Percentiles rank a stretch among this genome's conserved stretches.
Conservation (phyloP, 2,113 vertebrate genomes). For the Panthera leo region DNA sequence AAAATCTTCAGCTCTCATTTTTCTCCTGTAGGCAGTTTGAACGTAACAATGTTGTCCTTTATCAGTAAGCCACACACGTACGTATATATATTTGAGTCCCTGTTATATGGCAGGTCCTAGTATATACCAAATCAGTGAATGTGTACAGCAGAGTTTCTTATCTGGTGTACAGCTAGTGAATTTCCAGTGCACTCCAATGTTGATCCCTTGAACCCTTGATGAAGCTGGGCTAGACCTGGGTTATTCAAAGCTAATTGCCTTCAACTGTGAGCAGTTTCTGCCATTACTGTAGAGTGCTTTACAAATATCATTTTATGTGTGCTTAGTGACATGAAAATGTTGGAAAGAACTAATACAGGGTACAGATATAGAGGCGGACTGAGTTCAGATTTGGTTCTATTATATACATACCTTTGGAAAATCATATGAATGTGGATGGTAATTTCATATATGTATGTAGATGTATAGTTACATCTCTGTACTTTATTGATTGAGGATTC, state of each 20-base stretch:
- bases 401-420: background rate
- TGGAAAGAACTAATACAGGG: background rate
- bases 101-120: background rate
- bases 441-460: background rate
- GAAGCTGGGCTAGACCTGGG: background rate
- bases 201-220: background rate
- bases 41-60: background rate
- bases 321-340: background rate
- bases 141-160: background rate
- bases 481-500: background rate
- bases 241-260: background rate
- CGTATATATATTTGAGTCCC: background rate
- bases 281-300: background rate
- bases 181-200: background rate
- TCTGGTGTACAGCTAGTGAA: background rate
- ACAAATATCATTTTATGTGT: background rate
- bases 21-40: background rate
- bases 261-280: background rate
- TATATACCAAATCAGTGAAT: background rate
- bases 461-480: background rate
- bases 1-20: slow-evolving; percentile 1
- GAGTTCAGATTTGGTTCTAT: background rate
- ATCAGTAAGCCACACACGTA: background rate
- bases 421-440: background rate
- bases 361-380: background rate